Evolutionary conservation across 2,888 invertebrate genomes (phyloP).

Genomic region (Bimastos eiseni): DNA sequence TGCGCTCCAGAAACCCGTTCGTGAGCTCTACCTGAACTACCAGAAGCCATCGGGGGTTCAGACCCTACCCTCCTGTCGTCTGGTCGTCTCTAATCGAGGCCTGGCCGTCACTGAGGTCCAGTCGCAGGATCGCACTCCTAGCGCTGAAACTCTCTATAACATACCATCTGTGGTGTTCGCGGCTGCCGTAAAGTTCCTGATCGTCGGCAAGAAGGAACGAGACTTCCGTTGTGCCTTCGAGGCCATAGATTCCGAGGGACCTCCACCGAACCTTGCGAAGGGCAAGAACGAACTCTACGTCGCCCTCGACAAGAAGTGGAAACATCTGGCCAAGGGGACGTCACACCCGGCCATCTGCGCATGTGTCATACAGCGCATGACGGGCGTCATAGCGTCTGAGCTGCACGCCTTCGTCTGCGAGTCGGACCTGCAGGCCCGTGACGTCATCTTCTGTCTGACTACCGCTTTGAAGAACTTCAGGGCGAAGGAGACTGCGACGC

Average conservation of each 20-base stretch:
- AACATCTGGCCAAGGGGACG: not conserved
- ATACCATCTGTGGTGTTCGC: slow-evolving; percentile 23
- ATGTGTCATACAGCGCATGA: slow-evolving; percentile 26
- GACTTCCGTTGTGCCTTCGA: slow-evolving; percentile 22
- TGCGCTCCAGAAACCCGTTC: slow-evolving; percentile 16
- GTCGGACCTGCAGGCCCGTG: slow-evolving; percentile 25
- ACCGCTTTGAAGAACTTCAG: not conserved
- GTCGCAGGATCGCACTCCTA: not conserved
- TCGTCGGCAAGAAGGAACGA: not conserved
- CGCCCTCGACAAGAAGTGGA: slow-evolving; percentile 23
- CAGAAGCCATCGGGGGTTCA: slow-evolving; percentile 15
- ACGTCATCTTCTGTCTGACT: not conserved
- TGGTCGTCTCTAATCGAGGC: slow-evolving; percentile 14
- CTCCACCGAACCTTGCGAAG: not conserved
- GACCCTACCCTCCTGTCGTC: not conserved
- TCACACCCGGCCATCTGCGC: slow-evolving; percentile 27
- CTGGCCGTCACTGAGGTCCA: not conserved
- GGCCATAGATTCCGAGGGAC: not conserved
- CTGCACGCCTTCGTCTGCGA: slow-evolving; percentile 28
- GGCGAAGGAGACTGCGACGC: not conserved
- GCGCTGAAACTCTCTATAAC: slow-evolving; percentile 21
- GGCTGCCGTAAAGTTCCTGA: slow-evolving; percentile 22
- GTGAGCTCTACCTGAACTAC: slow-evolving; percentile 21
- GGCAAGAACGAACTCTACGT: slow-evolving; percentile 18
- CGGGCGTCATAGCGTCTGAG: slow-evolving; percentile 1